Evolutionary conservation across 92 coral and sea anemone species (phyloP), one percentile per base, ranked within the genome.

Genomic region (Epizoanthus illoricatus): DNA sequence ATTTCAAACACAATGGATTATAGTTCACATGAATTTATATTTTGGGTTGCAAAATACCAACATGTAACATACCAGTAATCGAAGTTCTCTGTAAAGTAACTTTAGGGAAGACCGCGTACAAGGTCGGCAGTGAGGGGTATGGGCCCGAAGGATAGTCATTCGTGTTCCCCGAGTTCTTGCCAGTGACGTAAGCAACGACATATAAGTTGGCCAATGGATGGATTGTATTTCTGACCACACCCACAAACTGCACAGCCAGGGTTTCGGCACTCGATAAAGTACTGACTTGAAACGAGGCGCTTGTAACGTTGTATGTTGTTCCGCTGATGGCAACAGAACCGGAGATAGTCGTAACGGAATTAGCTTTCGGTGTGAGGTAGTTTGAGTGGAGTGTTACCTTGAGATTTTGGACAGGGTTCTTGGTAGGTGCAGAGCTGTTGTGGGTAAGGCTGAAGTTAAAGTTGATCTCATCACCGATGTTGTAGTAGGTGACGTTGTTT

Each of bases 151-250:
- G 84, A 59, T 82, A 86, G 21, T 69, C 3, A n/a, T 61, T 69
- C 8, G 70, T 17, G 11, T 71, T 40, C 2, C 33, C 71, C 6
- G 56, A 10, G 49, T 76, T 80, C 41, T 59, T 61, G 10, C 94
- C 94, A 65, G 43, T 28, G 17, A 89, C 91, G 16, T 86, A 73
- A 19, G 85, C 86, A 43, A 86, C 69, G 39, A 95, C 85, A 73
- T 87, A 94, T 16, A 95, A 94, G 63, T 91, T 90, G 4, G 98
- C 91, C 87, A 95, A 83, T 4, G 98, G 98, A 19, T 86, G 84
- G 16, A 91, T 91, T 6, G 84, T 71, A 57, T 68, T 68, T 73
- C 49, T 88, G 13, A 95, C 98, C 0, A 63, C 79, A 18, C 79
- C 92, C 1, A 75, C 76, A 67, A 93, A 93, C 81, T 58, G 73